A percentile compares a stretch with the other conserved stretches of the same genome.
phyloP scores from a whole-genome alignment of 2,888 invertebrate genomes.

The Choreutis nemorana region DNA sequence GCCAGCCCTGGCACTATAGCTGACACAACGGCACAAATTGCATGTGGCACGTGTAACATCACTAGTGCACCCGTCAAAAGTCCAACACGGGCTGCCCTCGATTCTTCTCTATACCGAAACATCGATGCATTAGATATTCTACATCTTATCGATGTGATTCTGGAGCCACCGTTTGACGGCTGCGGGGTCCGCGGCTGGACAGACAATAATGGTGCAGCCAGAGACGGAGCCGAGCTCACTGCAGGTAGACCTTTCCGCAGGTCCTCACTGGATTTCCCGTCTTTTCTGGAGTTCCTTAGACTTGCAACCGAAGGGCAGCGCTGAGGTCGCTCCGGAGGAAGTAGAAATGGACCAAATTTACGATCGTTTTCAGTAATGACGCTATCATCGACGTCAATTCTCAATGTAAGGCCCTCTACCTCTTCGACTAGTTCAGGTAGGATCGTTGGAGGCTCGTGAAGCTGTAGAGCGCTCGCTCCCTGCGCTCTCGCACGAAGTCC shows the following conservation, averaged over 20 bases:
- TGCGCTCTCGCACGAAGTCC: slow-evolving; percentile 57
- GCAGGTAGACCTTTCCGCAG: slow-evolving; percentile 48
- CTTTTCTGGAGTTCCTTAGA: slow-evolving; percentile 45
- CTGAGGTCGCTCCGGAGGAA: slow-evolving; percentile 48
- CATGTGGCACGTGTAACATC: slow-evolving; percentile 76
- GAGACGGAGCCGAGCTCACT: slow-evolving; percentile 59
- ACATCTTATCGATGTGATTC: slow-evolving; percentile 78
- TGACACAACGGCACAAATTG: slow-evolving; percentile 33
- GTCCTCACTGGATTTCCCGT: slow-evolving; percentile 46
- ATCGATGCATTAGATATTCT: slow-evolving; percentile 85
- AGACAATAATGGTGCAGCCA: slow-evolving; percentile 43
- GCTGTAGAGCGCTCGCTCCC: slow-evolving; percentile 59
- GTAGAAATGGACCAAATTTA: slow-evolving; percentile 52
- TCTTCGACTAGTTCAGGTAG: slow-evolving; percentile 48
- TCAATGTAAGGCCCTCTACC: slow-evolving; percentile 49
- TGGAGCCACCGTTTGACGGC: slow-evolving; percentile 56
- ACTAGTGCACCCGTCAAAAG: slow-evolving; percentile 73
- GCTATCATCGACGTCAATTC: slow-evolving; percentile 43
- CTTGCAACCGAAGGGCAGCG: slow-evolving; percentile 56
- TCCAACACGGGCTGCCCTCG: slow-evolving; percentile 83
- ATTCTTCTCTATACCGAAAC: slow-evolving; percentile 87
- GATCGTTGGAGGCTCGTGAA: slow-evolving; percentile 49
- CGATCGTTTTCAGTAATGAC: slow-evolving; percentile 27
- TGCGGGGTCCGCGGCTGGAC: slow-evolving; percentile 48
- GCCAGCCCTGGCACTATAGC: slow-evolving; percentile 61